These are phyloP conservation scores for Apteryx mantelli DNA, from an alignment of 2,113 vertebrate species.

Conservation along the genomic window DNA sequence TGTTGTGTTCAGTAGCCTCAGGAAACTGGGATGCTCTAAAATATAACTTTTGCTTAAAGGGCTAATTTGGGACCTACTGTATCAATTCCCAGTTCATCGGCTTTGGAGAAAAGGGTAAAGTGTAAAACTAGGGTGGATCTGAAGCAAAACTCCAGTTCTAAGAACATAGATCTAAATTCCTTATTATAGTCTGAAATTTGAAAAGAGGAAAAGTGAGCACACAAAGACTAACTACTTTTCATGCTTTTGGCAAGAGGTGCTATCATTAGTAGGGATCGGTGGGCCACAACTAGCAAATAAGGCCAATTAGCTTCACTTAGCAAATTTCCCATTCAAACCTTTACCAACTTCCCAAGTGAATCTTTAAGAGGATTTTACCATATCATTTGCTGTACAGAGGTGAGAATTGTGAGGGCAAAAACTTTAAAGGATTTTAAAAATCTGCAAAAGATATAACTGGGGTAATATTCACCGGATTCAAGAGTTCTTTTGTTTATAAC, in stretches of 20 bases:
- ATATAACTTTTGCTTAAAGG: conserved; percentile 14
- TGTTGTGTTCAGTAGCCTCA: not conserved
- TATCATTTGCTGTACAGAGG: not conserved
- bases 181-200: not conserved
- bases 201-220: not conserved
- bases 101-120: not conserved
- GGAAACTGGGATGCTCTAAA: not conserved
- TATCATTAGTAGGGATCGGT: not conserved
- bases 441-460: not conserved
- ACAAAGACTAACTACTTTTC: not conserved
- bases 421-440: not conserved
- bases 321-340: not conserved
- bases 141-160: not conserved
- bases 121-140: not conserved
- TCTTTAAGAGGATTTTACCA: not conserved
- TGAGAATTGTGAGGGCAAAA: not conserved
- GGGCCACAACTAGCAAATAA: not conserved
- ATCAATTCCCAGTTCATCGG: not conserved
- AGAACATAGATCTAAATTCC: not conserved
- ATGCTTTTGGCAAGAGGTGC: not conserved
- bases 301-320: not conserved
- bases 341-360: not conserved
- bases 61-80: not conserved
- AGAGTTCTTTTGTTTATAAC: not conserved
- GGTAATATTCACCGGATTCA: not conserved